These are phyloP conservation scores for Dinocampus coccinellae DNA, from an alignment of 2,888 invertebrate genomes.

Conservation along the genomic window DNA sequence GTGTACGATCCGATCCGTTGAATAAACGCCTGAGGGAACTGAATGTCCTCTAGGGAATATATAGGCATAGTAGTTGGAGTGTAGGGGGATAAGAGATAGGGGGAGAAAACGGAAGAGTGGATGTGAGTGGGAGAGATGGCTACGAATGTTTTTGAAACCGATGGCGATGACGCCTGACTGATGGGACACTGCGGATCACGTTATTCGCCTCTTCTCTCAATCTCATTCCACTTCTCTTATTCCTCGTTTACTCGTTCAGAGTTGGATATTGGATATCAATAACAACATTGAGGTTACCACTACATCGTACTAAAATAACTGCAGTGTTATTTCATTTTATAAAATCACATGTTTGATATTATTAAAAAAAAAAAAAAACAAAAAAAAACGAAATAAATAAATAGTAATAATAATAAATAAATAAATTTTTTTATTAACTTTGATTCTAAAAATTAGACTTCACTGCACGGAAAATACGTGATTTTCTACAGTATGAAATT, in stretches of 20 bases:
- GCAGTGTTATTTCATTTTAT: too few species aligned
- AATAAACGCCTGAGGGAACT: constrained; percentile 38
- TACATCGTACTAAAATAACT: constrained; percentile 7
- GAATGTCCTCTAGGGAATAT: constrained; percentile 12
- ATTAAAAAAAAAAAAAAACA: too few species aligned
- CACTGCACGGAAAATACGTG: too few species aligned
- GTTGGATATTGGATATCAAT: constrained; percentile 53
- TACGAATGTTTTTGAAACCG: constrained; percentile 34
- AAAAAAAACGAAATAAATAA: too few species aligned
- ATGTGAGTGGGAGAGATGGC: background rate
- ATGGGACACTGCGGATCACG: constrained; percentile 39
- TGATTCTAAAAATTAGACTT: too few species aligned
- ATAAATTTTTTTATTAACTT: too few species aligned
- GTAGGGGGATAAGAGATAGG: constrained; percentile 3
- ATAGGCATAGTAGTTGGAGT: constrained; percentile 20
- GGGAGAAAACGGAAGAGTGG: background rate
- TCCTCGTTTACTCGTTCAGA: constrained; percentile 18
- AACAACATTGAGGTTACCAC: constrained; percentile 37
- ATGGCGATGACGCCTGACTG: constrained; percentile 51
- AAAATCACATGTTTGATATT: too few species aligned
- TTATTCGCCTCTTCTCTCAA: constrained; percentile 8
- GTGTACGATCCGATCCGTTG: constrained; percentile 44
- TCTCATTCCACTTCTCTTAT: background rate
- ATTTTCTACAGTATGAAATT: too few species aligned
- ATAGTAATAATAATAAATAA: too few species aligned